Percentiles rank a stretch among this genome's conserved stretches.
These are phyloP conservation scores for Helarctos malayanus DNA, from an alignment of 2,797 vertebrate species.

Conservation along the genomic window DNA sequence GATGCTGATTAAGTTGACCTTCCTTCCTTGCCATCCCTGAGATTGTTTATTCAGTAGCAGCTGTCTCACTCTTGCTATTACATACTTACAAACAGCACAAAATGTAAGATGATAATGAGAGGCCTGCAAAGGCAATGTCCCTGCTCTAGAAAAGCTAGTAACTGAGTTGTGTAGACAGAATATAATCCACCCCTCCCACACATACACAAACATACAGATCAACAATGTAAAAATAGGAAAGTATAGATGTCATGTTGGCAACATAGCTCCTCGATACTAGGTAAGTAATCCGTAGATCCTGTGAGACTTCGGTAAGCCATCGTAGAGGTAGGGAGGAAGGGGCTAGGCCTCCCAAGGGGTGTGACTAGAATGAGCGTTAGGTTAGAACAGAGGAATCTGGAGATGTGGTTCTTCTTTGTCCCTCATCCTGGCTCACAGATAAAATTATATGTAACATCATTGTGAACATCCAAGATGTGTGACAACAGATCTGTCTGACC, in stretches of 20 bases:
- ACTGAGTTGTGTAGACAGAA: neutral
- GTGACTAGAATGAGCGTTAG: neutral
- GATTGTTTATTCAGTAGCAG: neutral
- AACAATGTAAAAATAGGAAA: neutral
- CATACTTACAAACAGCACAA: neutral
- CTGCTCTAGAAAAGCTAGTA: neutral
- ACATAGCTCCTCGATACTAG: neutral
- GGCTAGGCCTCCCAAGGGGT: neutral
- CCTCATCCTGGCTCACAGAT: neutral
- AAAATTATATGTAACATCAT: neutral
- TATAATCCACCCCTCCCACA: neutral
- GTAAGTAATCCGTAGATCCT: neutral
- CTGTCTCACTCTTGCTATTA: conserved; percentile 5
- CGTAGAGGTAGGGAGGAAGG: neutral
- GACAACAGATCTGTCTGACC: neutral
- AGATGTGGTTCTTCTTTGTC: neutral
- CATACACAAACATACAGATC: neutral
- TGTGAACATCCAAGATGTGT: neutral
- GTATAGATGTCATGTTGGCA: neutral
- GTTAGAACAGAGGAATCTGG: neutral
- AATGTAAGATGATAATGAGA: neutral
- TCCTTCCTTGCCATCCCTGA: neutral
- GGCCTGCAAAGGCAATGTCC: neutral
- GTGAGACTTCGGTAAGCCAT: neutral
- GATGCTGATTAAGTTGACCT: neutral